These are phyloP conservation scores for Erinaceus europaeus DNA, from an alignment of 2,113 vertebrate species.

Conservation along the genomic window DNA sequence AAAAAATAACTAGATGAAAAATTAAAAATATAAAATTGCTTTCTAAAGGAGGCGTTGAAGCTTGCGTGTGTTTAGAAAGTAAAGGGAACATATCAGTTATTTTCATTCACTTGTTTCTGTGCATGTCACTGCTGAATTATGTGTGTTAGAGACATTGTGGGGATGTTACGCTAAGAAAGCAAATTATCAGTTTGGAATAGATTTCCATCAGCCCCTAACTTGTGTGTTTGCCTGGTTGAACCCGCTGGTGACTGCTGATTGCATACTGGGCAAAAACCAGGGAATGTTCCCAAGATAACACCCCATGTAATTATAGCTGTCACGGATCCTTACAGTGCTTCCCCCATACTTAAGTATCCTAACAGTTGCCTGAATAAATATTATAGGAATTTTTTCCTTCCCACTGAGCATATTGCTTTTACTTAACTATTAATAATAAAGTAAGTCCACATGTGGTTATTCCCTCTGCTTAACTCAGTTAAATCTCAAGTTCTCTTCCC, in stretches of 20 bases:
- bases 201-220: no score
- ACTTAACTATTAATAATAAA: no score
- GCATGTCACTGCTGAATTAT: neutral
- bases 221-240: neutral
- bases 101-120: neutral
- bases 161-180: neutral
- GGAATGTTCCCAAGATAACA: no score
- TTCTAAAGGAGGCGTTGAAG: neutral
- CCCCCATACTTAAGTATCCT: neutral
- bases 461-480: slow-evolving; percentile 4
- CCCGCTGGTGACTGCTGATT: neutral
- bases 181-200: no score
- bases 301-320: neutral
- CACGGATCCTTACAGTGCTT: no score
- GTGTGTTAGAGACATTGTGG: neutral
- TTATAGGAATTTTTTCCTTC: neutral
- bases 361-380: neutral
- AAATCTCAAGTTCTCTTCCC: slow-evolving; percentile 30
- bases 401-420: no score
- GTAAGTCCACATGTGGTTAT: no score
- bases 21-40: neutral
- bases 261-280: no score
- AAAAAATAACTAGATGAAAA: neutral
- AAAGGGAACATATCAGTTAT: neutral
- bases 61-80: neutral